Conservation (phyloP, 2,113 vertebrate species). For the Ammodytes marinus region DNA sequence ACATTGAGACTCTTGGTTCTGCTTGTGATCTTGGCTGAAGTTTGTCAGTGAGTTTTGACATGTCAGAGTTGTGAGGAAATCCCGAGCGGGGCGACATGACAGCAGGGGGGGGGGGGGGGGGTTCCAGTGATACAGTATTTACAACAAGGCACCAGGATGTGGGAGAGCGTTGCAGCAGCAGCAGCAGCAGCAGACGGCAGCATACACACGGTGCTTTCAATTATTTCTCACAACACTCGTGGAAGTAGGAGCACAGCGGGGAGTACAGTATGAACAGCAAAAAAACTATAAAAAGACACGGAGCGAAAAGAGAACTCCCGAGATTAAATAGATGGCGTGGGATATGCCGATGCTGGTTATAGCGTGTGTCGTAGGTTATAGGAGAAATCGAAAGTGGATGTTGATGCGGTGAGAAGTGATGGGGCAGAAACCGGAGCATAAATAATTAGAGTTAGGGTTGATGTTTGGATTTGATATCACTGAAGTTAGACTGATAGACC, state of each 20-base stretch:
- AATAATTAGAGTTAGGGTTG: constrained; percentile 43
- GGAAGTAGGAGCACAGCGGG: constrained; percentile 81
- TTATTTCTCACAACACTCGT: constrained; percentile 84
- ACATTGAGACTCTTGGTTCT: constrained; percentile 49
- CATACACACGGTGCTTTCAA: constrained; percentile 76
- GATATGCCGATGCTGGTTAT: constrained; percentile 50
- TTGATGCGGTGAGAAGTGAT: constrained; percentile 32
- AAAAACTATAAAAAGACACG: constrained; percentile 78
- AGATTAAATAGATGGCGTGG: constrained; percentile 64
- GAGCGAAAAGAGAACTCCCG: constrained; percentile 72
- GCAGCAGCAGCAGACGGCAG: constrained; percentile 71
- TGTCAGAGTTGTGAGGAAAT: constrained; percentile 68
- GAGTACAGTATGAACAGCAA: constrained; percentile 74
- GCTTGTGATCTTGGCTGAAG: constrained; percentile 71
- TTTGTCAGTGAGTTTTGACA: constrained; percentile 63
- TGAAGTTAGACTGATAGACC: constrained; percentile 29
- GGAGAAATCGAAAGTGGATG: constrained; percentile 26
- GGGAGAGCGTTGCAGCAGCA: constrained; percentile 50
- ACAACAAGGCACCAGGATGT: constrained; percentile 77
- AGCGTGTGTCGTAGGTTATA: constrained; percentile 7
- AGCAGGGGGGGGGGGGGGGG: constrained; percentile 56
- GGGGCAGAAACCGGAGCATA: constrained; percentile 42
- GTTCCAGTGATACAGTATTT: constrained; percentile 80
- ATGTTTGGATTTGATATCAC: constrained; percentile 39
- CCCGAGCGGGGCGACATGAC: constrained; percentile 60